phyloP scores from a whole-genome alignment of 2,888 invertebrate species.

The Digitonthophagus gazella region DNA sequence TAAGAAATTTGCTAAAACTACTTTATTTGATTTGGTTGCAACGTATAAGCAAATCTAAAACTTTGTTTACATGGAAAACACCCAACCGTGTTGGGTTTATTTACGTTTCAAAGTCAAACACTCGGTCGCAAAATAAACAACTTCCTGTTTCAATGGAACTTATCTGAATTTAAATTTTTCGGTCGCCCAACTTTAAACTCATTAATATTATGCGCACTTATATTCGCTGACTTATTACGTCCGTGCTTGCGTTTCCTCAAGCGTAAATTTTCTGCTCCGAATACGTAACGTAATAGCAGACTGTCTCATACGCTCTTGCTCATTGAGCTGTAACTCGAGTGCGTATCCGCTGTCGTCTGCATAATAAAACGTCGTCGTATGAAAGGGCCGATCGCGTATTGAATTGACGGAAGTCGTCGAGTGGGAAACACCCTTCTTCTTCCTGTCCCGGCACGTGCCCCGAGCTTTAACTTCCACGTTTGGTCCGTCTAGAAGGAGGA shows the following conservation, averaged over 20 bases:
- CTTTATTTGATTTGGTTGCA: neutral
- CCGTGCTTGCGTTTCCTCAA: neutral
- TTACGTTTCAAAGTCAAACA: neutral
- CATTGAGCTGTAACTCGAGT: neutral
- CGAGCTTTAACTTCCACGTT: neutral
- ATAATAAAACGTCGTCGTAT: neutral
- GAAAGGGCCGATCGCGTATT: neutral
- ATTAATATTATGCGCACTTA: neutral
- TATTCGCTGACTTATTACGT: neutral
- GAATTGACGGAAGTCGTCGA: neutral
- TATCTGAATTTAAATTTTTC: too few species aligned
- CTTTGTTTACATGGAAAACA: neutral
- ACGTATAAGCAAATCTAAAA: neutral
- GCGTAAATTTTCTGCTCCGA: neutral
- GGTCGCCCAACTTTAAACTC: neutral
- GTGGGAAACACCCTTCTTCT: neutral
- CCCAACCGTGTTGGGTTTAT: neutral
- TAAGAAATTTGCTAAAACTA: too few species aligned
- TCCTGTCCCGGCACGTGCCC: neutral
- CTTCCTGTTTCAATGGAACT: neutral
- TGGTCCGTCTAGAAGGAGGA: neutral
- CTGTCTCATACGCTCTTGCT: neutral
- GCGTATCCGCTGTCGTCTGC: neutral
- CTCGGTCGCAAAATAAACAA: neutral
- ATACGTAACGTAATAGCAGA: neutral